These are phyloP conservation scores for Melanostoma scalare DNA, from an alignment of 2,888 invertebrate genomes.

Conservation along the genomic window DNA sequence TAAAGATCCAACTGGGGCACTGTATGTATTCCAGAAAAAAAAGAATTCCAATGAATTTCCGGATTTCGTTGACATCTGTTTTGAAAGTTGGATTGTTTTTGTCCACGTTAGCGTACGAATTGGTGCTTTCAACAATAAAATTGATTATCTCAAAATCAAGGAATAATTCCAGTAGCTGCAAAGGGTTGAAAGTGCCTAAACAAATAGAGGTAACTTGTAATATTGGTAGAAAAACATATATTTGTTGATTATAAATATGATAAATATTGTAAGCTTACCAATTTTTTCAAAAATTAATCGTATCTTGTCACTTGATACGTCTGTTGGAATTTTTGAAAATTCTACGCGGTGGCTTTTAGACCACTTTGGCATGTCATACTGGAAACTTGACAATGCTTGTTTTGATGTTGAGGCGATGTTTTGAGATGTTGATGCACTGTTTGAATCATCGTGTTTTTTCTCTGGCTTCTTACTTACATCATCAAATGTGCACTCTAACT, in stretches of 20 bases:
- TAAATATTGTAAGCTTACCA: neutral
- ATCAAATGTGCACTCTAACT: constrained; percentile 1
- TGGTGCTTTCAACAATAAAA: constrained; percentile 1
- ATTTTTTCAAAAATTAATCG: neutral
- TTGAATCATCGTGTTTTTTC: too few relatives aligned
- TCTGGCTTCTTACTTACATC: constrained; percentile 5
- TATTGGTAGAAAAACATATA: too few relatives aligned
- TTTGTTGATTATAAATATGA: too few relatives aligned
- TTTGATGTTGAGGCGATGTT: too few relatives aligned
- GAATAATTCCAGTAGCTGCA: neutral
- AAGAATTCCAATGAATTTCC: neutral
- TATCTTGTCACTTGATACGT: neutral
- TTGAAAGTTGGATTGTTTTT: neutral
- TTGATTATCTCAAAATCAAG: neutral
- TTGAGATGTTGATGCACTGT: constrained; percentile 1
- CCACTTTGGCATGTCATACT: neutral
- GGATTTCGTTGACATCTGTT: neutral
- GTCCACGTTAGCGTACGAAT: neutral
- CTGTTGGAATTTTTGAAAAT: constrained; percentile 10
- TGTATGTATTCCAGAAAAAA: neutral
- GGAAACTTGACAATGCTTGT: too few relatives aligned
- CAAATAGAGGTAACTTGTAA: too few relatives aligned
- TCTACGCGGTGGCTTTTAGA: neutral
- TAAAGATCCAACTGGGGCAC: constrained; percentile 3
- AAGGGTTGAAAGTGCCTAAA: neutral